Conservation (phyloP, 1,140 invertebrate species). For the Orius insidiosus region DNA sequence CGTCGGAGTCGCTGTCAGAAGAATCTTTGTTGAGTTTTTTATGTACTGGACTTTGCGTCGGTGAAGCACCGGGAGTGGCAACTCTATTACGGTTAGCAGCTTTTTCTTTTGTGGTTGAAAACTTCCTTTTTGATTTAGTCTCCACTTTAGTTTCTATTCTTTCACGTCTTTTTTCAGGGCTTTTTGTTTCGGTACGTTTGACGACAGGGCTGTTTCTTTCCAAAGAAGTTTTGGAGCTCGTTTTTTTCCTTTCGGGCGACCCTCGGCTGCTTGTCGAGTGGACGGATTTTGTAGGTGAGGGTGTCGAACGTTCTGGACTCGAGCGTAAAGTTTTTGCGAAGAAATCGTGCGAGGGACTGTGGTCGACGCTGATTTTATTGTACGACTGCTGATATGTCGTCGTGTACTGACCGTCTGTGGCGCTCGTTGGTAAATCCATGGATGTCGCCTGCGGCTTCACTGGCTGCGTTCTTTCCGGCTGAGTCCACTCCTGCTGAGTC, state of each 20-base stretch:
- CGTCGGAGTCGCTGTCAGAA: constrained; percentile 19
- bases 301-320: constrained; percentile 28
- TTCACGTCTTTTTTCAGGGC: constrained; percentile 16
- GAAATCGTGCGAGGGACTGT: constrained; percentile 47
- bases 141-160: constrained; percentile 14
- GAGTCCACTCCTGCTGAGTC: not conserved
- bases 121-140: constrained; percentile 20
- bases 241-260: constrained; percentile 20
- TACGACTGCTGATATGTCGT: constrained; percentile 40
- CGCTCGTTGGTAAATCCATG: constrained; percentile 18
- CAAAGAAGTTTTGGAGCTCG: constrained; percentile 13
- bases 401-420: constrained; percentile 31
- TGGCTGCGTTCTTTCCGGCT: too few species aligned
- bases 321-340: constrained; percentile 48
- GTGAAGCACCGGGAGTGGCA: constrained; percentile 22
- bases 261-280: constrained; percentile 25
- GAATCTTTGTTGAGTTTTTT: constrained; percentile 5
- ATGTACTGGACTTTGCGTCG: constrained; percentile 18
- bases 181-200: constrained; percentile 18
- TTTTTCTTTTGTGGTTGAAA: constrained; percentile 21
- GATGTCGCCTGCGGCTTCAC: not conserved
- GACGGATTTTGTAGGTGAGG: constrained; percentile 25
- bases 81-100: constrained; percentile 19
- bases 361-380: constrained; percentile 36
- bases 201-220: not conserved